Conservation (phyloP, 2,113 vertebrate genomes). For the Calyptommatus sinebrachiatus region DNA sequence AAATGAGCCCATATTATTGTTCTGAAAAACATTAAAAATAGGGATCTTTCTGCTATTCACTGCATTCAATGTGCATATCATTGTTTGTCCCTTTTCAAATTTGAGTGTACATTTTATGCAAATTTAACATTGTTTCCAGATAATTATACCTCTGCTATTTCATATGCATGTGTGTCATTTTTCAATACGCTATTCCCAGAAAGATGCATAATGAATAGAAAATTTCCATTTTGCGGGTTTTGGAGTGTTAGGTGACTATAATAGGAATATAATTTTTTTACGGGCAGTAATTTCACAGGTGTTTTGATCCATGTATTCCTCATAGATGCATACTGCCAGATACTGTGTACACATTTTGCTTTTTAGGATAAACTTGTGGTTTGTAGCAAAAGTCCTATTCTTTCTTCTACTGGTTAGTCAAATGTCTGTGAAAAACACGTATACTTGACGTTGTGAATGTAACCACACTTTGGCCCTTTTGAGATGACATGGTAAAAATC, state of each 20-base stretch:
- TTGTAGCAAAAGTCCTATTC: neutral
- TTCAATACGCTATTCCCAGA: slow-evolving; percentile 1
- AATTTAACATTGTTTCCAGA: slow-evolving; percentile 40
- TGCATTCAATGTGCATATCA: neutral
- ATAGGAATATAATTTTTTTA: slow-evolving; percentile 1
- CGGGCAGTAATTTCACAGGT: slow-evolving; percentile 2
- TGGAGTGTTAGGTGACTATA: neutral
- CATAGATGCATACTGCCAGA: neutral
- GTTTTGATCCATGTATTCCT: slow-evolving; percentile 16
- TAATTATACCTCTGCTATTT: slow-evolving; percentile 46
- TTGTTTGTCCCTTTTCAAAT: slow-evolving; percentile 27
- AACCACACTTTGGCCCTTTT: too few relatives aligned
- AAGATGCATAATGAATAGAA: slow-evolving; percentile 35
- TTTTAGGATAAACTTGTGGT: too few relatives aligned
- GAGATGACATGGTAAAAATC: too few relatives aligned
- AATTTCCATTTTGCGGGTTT: slow-evolving; percentile 5
- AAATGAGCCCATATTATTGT: too few relatives aligned
- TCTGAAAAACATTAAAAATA: neutral
- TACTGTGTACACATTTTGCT: neutral
- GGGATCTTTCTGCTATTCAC: slow-evolving; percentile 7
- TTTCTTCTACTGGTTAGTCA: neutral
- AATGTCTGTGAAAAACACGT: neutral
- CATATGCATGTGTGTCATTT: slow-evolving; percentile 33
- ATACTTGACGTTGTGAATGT: neutral
- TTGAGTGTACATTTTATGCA: slow-evolving; percentile 42